Conservation (phyloP, 2,888 invertebrate genomes). For the Watsonalla binaria region DNA sequence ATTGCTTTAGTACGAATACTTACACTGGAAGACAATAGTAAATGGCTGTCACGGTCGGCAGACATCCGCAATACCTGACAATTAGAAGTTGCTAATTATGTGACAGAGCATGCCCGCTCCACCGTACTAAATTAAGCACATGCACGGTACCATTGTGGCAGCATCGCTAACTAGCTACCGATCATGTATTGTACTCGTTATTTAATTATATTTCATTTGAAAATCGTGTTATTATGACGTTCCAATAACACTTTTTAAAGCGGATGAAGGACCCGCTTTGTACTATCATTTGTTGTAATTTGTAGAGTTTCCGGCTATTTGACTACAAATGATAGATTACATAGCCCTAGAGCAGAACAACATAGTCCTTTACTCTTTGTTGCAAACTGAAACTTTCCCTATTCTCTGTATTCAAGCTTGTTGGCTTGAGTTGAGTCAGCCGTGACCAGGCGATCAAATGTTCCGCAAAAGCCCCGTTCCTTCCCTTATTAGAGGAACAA, state of each 20-base stretch:
- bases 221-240: conserved; percentile 1
- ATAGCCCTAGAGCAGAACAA: too few relatives aligned
- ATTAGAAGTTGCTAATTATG: background rate
- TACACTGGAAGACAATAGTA: background rate
- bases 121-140: background rate
- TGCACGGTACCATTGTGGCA: background rate
- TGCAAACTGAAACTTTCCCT: too few relatives aligned
- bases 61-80: background rate
- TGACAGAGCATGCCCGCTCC: background rate
- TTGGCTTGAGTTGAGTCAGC: too few relatives aligned
- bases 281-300: background rate
- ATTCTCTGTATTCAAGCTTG: too few relatives aligned
- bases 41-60: background rate
- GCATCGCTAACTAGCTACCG: conserved; percentile 11
- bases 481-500: too few relatives aligned
- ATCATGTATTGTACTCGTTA: conserved; percentile 14
- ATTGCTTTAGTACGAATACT: too few relatives aligned
- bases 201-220: conserved; percentile 18
- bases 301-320: background rate
- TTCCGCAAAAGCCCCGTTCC: too few relatives aligned
- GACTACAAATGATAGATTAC: background rate
- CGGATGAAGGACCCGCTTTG: background rate
- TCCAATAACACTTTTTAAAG: background rate
- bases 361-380: too few relatives aligned
- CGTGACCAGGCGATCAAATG: too few relatives aligned